A percentile compares a stretch with the other conserved stretches of the same genome.
These are phyloP conservation scores for Propithecus perrieri DNA, from an alignment of 2,797 vertebrate genomes.

Conservation along the genomic window DNA sequence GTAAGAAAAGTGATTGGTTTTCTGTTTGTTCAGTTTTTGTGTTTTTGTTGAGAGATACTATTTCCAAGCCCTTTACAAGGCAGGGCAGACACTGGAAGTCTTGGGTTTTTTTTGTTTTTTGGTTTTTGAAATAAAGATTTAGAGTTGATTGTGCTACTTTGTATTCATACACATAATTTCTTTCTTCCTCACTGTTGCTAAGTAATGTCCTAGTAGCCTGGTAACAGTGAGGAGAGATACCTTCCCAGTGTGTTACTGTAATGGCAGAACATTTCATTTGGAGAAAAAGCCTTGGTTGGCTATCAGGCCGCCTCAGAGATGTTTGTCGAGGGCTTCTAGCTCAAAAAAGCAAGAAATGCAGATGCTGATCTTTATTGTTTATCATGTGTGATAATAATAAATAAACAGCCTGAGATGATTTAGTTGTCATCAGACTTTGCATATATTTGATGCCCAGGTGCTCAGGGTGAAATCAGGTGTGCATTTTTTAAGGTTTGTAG, in stretches of 20 bases:
- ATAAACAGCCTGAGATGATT: background rate
- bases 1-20: background rate
- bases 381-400: background rate
- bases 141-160: background rate
- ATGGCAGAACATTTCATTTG: background rate
- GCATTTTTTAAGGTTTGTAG: background rate
- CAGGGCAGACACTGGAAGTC: rapidly evolving
- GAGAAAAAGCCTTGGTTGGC: background rate
- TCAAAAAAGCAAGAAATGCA: background rate
- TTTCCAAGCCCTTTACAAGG: background rate
- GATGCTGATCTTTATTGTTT: background rate
- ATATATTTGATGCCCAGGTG: background rate
- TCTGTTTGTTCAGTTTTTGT: background rate
- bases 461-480: background rate
- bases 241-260: background rate
- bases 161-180: background rate
- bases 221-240: background rate
- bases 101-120: background rate
- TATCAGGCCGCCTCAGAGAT: background rate
- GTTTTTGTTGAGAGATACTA: too few relatives aligned
- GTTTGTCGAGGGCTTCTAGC: background rate
- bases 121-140: background rate
- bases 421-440: background rate
- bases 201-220: background rate
- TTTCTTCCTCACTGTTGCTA: background rate